These are phyloP conservation scores for Hippocampus mohnikei DNA, from an alignment of 2,113 vertebrate genomes.

Conservation along the genomic window DNA sequence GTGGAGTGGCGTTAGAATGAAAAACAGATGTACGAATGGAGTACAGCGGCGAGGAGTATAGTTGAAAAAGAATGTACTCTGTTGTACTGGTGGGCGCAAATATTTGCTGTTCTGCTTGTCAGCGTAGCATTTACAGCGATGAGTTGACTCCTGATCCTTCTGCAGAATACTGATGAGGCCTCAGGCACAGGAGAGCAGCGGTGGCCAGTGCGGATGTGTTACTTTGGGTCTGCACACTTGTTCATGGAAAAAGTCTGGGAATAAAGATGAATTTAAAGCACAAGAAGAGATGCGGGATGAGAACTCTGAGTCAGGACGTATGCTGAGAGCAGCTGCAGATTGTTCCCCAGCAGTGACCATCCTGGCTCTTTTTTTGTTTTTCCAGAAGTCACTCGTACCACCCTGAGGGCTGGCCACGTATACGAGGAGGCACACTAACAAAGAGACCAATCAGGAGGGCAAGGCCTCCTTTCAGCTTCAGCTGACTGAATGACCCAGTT, in stretches of 20 bases:
- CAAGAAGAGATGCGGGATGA: constrained; percentile 35
- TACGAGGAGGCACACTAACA: constrained; percentile 33
- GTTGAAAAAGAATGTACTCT: constrained; percentile 22
- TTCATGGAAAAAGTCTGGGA: constrained; percentile 9
- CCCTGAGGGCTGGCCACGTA: constrained; percentile 42
- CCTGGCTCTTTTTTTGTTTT: constrained; percentile 44
- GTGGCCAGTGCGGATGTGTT: constrained; percentile 8
- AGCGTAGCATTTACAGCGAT: constrained; percentile 62
- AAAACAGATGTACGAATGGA: constrained; percentile 11
- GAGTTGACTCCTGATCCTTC: constrained; percentile 63
- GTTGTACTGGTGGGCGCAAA: constrained; percentile 67
- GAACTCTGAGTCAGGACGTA: constrained; percentile 31
- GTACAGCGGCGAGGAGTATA: constrained; percentile 16
- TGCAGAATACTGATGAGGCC: constrained; percentile 72
- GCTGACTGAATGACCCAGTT: constrained; percentile 52
- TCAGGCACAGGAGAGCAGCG: constrained; percentile 32
- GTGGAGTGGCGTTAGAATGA: constrained; percentile 4
- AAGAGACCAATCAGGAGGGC: constrained; percentile 48
- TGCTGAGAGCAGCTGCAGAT: constrained; percentile 48
- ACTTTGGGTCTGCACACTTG: constrained; percentile 6
- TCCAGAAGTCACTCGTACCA: constrained; percentile 52
- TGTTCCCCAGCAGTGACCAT: constrained; percentile 43
- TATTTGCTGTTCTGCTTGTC: constrained; percentile 80
- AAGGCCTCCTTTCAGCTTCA: constrained; percentile 34
- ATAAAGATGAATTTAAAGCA: constrained; percentile 30